Evolutionary conservation across 2,888 invertebrate species (phyloP), one percentile per base, ranked within the genome.

Genomic region (Euclidia mi): DNA sequence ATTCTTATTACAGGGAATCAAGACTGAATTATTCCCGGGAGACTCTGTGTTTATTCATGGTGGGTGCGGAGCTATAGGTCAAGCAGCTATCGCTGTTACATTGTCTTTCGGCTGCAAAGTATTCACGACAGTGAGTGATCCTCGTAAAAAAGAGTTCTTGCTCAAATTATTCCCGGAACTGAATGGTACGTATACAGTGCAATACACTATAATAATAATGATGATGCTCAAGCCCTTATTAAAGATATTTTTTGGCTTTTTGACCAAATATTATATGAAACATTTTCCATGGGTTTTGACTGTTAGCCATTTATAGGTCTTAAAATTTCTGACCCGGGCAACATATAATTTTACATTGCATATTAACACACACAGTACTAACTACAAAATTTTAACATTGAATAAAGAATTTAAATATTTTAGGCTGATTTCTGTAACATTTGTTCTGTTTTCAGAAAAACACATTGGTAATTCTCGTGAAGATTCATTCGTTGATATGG

Each of bases 391-490:
- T 12, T 35, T 11, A 11, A 2, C 1, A 35, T 35, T 12, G 0
- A 35, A 11, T 12, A 14, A 35, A 15, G 7, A 12, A 3, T 15
- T 35, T 11, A 32, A 32, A 11, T n/a, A 25, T 15, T 2, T 29
- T 20, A 11, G 0, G 14, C 32, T 44, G 12, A 11, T 14, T 6
- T 11, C n/a, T 35, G 3, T 14, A 14, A 15, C 14, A 17, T 38
- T 3, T 38, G 18, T 10, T 9, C 2, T 28, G 1, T 42, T 85
- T 83, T 34, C 65, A 91, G 91, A 78, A 41, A 78, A 85, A n/a
- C 67, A 87, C 17, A 85, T 92, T 14, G 89, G 87, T 0, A 84
- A 81, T 63, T 91, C 90, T 1, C 80, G 87, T 1, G 88, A 90
- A 40, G 15, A 34, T 2, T 71, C 71, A 11, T 91, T 92, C 43